Evolutionary conservation across 1,140 invertebrate genomes (phyloP), one percentile per base, ranked within the genome.

Genomic region (Bombus turneri): DNA sequence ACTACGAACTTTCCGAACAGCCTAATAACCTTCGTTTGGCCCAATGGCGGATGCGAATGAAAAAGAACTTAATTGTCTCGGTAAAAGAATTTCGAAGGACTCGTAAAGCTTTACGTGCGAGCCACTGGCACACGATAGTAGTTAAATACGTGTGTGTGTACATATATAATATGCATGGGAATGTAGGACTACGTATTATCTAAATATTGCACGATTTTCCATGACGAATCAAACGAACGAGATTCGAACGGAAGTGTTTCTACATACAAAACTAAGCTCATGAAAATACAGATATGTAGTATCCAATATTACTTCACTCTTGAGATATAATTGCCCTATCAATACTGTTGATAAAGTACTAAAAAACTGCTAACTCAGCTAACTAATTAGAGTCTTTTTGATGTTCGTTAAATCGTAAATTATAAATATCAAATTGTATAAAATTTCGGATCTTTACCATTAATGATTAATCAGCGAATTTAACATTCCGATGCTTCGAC

Each of bases 281-380:
- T 94, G 92, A 95, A 94, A 94, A 94, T 94, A 94, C 93, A 93
- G 91, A 94, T 94, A 94, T 93, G 92, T 92, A 92, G 71, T 82
- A 85, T 88, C 87, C 84, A 87, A 53, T 22, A 53, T 53, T 53
- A 53, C 47, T 53, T 22, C 18, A 53, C 5, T 53, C 47, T 53
- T 69, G 43, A 68, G 80, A 73, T 83, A 87, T 53, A 53, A 53
- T 90, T 69, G 83, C 83, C 81, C 71, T 77, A 77, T 79, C 88
- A 47, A 6, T 76, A 53, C 78, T 41, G 34, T 34, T 39, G 88
- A 71, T 78, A 85, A 89, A 86, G 82, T 87, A 88, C 84, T 85
- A 78, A 75, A 87, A 84, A 47, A 31, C 12, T 43, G 39, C 53
- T 41, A 71, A 84, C 39, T 53, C n/a, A 84, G 68, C 62, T 83